Base-by-base conservation (phyloP, 2,113 vertebrate species). In the Porphyrio hochstetteri region DNA sequence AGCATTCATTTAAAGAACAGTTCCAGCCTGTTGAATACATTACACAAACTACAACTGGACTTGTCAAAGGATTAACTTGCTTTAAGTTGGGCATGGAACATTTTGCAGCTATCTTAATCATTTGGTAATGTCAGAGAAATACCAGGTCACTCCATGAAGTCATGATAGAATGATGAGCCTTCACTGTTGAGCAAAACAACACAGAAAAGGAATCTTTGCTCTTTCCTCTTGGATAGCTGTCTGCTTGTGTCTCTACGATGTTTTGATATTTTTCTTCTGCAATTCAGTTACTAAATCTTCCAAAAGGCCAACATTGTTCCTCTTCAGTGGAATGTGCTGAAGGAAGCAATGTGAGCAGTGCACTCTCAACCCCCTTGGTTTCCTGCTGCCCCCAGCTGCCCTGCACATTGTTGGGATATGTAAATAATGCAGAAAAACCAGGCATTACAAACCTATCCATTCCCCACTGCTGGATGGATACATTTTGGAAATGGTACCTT, bases 321-420 rank as follows among this genome's bases (percentile, higher is more conserved):
- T 82, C 36, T 69, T 38, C 13, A 57, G 29, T 53, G 57, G 93
- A 97, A 91, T 95, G 92, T 85, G 80, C 88, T 92, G 83, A 71
- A 97, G 97, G 96, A 97, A 98, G 95, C 93, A 93, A 94, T 96
- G 97, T 97, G 97, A 97, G 82, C 83, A 14, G 65, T 96, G 95
- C 94, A 95, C 96, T 97, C 85, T 96, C 86, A 96, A 96, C 85
- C 93, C 20, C 16, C 27, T 59, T 29, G 23, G 76, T 91, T 97
- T 98, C 97, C 98, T 97, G 96, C 78, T 80, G 85, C 86, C 93
- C 71, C 53, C 53, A 55, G 86, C 60, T 93, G 86, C 84, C 61
- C 67, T 57, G 52, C 85, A 93, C 90, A 63, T 89, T 83, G 82
- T 50, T 40, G 29, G 71, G 53, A 64, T 90, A 76, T 40, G 65